Conservation (phyloP, 2,797 vertebrate genomes). For the Sebastes trivittatus region DNA sequence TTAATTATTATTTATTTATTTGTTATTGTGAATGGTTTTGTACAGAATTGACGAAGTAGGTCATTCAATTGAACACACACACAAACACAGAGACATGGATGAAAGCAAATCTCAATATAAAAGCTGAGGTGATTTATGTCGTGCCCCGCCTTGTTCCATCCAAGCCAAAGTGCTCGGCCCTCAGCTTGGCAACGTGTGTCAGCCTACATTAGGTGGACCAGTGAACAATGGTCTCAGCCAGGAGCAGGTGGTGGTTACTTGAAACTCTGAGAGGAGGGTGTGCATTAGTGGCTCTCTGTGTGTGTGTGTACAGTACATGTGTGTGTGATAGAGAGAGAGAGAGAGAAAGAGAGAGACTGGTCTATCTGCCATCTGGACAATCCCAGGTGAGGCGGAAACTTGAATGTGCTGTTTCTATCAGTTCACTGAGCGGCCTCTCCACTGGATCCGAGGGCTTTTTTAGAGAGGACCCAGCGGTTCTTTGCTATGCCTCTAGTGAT, state of each 20-base stretch:
- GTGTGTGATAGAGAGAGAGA: neutral
- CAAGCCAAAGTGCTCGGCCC: constrained; percentile 62
- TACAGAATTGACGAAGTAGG: constrained; percentile 4
- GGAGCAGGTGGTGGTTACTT: constrained; percentile 76
- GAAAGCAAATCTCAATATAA: constrained; percentile 54
- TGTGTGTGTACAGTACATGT: neutral
- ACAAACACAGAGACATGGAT: neutral
- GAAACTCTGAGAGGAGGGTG: constrained; percentile 64
- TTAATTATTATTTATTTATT: constrained; percentile 1
- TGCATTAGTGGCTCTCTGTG: constrained; percentile 41
- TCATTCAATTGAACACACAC: constrained; percentile 12
- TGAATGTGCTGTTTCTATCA: constrained; percentile 67
- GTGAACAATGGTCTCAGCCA: constrained; percentile 74
- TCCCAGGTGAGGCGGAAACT: constrained; percentile 75
- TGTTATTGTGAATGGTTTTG: constrained; percentile 19
- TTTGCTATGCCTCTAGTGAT: constrained; percentile 53
- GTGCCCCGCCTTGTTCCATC: constrained; percentile 53
- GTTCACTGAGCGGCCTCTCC: constrained; percentile 45
- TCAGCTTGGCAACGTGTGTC: constrained; percentile 76
- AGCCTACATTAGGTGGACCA: constrained; percentile 74
- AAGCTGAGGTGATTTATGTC: constrained; percentile 58
- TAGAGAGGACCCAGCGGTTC: constrained; percentile 46
- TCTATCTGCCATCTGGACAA: constrained; percentile 76
- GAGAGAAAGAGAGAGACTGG: constrained; percentile 22
- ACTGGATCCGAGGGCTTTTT: constrained; percentile 55